A percentile compares a stretch with the other conserved stretches of the same genome.
Evolutionary conservation across 53 echinoderm and acorn worm species (phyloP).

Genomic region (Holothuria scabra): DNA sequence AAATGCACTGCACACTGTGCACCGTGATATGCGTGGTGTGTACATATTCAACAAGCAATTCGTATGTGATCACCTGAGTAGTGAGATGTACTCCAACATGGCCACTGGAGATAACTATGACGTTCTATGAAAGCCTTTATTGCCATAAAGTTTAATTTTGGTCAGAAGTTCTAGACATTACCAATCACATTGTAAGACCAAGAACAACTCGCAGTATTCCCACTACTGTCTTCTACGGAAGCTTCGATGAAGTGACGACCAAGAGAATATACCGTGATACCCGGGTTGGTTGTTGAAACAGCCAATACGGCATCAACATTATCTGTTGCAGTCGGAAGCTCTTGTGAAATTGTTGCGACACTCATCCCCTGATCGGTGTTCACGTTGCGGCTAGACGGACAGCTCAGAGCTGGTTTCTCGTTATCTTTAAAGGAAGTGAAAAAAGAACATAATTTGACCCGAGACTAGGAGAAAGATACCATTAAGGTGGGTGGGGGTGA

Average conservation of each 20-base stretch:
- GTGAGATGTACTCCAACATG: too few relatives aligned
- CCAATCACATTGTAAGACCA: conserved; percentile 14
- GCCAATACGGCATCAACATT: background rate
- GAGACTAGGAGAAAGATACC: too few relatives aligned
- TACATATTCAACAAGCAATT: too few relatives aligned
- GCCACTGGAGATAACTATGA: too few relatives aligned
- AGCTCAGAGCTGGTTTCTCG: background rate
- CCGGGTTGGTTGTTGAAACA: background rate
- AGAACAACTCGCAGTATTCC: background rate
- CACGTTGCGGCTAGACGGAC: background rate
- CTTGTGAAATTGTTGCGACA: conserved; percentile 2
- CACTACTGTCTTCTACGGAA: conserved; percentile 2
- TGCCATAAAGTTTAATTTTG: too few relatives aligned
- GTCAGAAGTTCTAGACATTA: too few relatives aligned
- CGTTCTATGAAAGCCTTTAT: too few relatives aligned
- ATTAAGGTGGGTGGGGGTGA: too few relatives aligned
- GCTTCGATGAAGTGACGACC: background rate
- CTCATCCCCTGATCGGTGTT: background rate
- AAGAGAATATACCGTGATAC: background rate
- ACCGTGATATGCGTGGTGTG: too few relatives aligned
- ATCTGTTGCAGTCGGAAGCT: background rate
- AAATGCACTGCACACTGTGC: too few relatives aligned
- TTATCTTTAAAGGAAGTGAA: background rate
- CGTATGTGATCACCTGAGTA: too few relatives aligned
- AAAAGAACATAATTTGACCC: too few relatives aligned